Evolutionary conservation across 2,888 invertebrate genomes (phyloP).

Genomic region (Leistus spinibarbis): DNA sequence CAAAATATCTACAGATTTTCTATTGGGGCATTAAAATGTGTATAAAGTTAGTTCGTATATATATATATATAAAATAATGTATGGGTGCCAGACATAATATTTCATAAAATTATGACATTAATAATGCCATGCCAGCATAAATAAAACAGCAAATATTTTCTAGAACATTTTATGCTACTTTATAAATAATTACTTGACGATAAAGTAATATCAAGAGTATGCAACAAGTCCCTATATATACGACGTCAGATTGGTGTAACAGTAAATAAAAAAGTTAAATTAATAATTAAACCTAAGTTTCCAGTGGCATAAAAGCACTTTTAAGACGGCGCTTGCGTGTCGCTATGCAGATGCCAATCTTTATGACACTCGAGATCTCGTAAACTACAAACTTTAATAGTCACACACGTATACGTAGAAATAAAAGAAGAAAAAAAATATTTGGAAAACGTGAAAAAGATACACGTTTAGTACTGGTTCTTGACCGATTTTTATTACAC

Average conservation of each 20-base stretch:
- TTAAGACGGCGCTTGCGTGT: conserved; percentile 22
- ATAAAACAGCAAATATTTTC: background rate
- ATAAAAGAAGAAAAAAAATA: background rate
- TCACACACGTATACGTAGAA: background rate
- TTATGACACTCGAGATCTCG: conserved; percentile 28
- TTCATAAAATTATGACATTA: background rate
- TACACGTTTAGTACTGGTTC: background rate
- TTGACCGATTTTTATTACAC: background rate
- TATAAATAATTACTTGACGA: background rate
- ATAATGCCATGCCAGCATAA: background rate
- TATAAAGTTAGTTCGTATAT: background rate
- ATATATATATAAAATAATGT: background rate
- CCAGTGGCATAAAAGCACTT: conserved; percentile 22
- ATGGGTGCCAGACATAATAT: background rate
- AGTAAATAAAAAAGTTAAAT: background rate
- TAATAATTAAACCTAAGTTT: conserved; percentile 25
- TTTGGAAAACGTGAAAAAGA: no score
- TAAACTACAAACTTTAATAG: conserved; percentile 22
- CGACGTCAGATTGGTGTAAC: background rate
- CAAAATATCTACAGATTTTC: no score
- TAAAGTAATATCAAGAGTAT: background rate
- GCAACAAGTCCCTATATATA: background rate
- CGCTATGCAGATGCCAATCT: conserved; percentile 19
- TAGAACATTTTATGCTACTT: background rate
- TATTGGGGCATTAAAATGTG: no score